Evolutionary conservation across 2,888 invertebrate species (phyloP), one percentile per base, ranked within the genome.

Genomic region (Nipponacmea schrenckii): DNA sequence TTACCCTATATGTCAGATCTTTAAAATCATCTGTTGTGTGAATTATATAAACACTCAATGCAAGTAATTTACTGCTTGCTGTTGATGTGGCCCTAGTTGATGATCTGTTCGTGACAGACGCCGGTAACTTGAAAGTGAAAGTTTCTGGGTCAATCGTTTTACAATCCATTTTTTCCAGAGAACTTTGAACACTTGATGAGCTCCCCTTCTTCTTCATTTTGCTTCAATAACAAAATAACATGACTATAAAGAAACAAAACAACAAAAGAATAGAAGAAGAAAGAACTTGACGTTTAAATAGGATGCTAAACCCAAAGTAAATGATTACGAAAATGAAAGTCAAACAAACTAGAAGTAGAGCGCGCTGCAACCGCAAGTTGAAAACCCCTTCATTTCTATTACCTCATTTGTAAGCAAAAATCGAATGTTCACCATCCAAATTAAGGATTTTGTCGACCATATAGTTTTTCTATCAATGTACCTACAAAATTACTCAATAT

Each of bases 301-400:
- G 10, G 10, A 39, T 39, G 39, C 39, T 39, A 39, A 39, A 39
- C 39, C 39, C 39, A 39, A 39, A 39, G 39, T 39, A 39, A 39
- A 24, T 56, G 56, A 56, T 24, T 24, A 56, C 24, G 10, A 56
- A 56, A 56, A 56, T 56, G 56, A 56, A 56, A 56, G 56, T 56
- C 56, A 56, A 56, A 56, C 24, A 56, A 56, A 56, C 10, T 24
- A 56, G 56, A 56, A 20, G 56, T 56, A 20, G 56, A 56, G 20
- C 56, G 56, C 56, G 56, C 56, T 56, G 56, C 56, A 56, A 56
- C 24, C 56, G 56, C 56, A 56, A 56, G 56, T 56, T 56, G 56
- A 56, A 24, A 39, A 39, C 39, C 39, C 39, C 39, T 39, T 39
- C 39, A 39, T 39, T 1, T 39, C 10, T 39, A 8, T 39, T 10